A percentile compares a stretch with the other conserved stretches of the same genome.
Conservation (phyloP, 2,113 vertebrate species). For the Atherinomorus stipes region DNA sequence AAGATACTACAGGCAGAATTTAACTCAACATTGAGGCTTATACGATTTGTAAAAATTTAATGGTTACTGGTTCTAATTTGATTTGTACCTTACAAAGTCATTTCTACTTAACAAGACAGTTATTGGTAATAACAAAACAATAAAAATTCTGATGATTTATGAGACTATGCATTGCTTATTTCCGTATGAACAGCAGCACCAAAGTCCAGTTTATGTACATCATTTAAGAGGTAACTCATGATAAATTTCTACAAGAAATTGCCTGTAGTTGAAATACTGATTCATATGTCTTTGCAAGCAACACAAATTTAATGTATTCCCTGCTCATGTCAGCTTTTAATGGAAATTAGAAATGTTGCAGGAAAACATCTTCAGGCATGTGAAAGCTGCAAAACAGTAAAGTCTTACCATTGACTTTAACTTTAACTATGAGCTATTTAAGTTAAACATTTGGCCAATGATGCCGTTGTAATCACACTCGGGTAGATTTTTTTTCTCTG, state of each 20-base stretch:
- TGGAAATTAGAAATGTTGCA: not conserved
- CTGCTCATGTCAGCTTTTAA: not conserved
- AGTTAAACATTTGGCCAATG: slow-evolving; percentile 60
- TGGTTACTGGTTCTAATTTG: not conserved
- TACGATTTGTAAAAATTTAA: not conserved
- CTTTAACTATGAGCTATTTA: slow-evolving; percentile 64
- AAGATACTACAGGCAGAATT: not conserved
- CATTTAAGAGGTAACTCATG: not conserved
- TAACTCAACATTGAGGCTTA: not conserved
- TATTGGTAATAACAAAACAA: not conserved
- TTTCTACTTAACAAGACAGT: not conserved
- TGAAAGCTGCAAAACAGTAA: slow-evolving; percentile 30
- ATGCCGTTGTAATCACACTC: slow-evolving; percentile 59
- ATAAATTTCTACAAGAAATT: not conserved
- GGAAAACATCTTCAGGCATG: slow-evolving; percentile 5
- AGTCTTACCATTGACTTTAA: slow-evolving; percentile 29
- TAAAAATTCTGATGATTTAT: not conserved
- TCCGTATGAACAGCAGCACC: not conserved
- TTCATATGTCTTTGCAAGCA: slow-evolving; percentile 1
- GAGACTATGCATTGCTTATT: not conserved
- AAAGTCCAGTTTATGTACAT: not conserved
- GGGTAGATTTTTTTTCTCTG: slow-evolving; percentile 53
- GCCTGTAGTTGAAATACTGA: not conserved
- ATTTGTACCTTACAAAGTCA: not conserved
- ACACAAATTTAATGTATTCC: not conserved